A percentile compares a stretch with the other conserved stretches of the same genome.
Conservation (phyloP, 1,140 invertebrate genomes). For the Habropoda laboriosa region DNA sequence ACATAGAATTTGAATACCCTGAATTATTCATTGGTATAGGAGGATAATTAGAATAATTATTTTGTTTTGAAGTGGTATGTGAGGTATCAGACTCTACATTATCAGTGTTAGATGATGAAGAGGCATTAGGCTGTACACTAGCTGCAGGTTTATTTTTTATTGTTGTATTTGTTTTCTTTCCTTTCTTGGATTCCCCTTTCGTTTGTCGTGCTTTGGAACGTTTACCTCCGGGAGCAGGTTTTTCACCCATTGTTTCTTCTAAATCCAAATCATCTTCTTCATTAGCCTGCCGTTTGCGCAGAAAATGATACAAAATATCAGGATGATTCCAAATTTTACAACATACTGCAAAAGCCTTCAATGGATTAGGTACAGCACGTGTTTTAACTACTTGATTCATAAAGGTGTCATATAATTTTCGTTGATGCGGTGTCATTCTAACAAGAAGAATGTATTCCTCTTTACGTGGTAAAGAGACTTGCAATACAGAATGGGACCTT, state of each 20-base stretch:
- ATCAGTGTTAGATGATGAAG: conserved; percentile 68
- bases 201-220: conserved; percentile 75
- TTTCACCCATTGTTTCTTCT: conserved; percentile 84
- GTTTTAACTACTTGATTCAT: conserved; percentile 95
- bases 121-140: conserved; percentile 86
- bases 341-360: conserved; percentile 99
- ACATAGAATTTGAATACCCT: conserved; percentile 60
- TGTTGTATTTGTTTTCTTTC: conserved; percentile 74
- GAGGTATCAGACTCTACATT: conserved; percentile 57
- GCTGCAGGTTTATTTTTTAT: conserved; percentile 85
- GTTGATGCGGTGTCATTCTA: conserved; percentile 93
- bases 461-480: conserved; percentile 93
- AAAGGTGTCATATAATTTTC: conserved; percentile 93
- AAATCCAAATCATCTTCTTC: conserved; percentile 95
- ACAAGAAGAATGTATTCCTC: conserved; percentile 95
- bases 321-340: conserved; percentile 99
- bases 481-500: conserved; percentile 93
- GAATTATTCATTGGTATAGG: conserved; percentile 66
- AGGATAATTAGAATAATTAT: conserved; percentile 72
- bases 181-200: conserved; percentile 78
- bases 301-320: conserved; percentile 96
- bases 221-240: conserved; percentile 73
- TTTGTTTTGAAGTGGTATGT: conserved; percentile 59
- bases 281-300: conserved; percentile 90
- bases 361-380: conserved; percentile 94